A percentile compares a stretch with the other conserved stretches of the same genome.
Conservation (phyloP, 2,797 vertebrate genomes). For the Arrhamphus sclerolepis region DNA sequence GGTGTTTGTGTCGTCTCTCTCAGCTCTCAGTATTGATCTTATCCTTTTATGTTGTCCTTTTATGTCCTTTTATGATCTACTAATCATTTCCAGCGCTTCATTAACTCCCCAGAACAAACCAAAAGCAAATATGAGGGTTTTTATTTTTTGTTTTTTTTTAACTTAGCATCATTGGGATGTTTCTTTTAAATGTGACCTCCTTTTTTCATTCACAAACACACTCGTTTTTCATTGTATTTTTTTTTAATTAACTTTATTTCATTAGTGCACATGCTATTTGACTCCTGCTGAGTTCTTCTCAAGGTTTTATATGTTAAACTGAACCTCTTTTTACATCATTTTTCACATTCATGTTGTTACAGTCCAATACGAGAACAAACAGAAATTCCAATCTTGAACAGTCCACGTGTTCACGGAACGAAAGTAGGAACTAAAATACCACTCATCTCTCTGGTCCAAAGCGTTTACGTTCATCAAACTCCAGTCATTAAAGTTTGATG, state of each 20-base stretch:
- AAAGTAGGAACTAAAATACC: background rate
- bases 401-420: slow-evolving; percentile 17
- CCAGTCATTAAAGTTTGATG: too few species aligned
- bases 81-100: too few species aligned
- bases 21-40: too few species aligned
- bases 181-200: background rate
- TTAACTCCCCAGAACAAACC: too few species aligned
- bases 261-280: slow-evolving; percentile 10
- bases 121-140: too few species aligned
- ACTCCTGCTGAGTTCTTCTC: background rate
- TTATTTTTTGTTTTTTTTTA: too few species aligned
- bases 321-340: rapidly evolving
- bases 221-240: slow-evolving; percentile 2
- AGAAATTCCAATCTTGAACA: slow-evolving; percentile 1
- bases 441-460: too few species aligned
- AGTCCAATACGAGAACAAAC: slow-evolving; percentile 1
- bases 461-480: too few species aligned
- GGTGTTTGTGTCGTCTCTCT: too few species aligned
- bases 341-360: background rate
- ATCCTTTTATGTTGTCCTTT: too few species aligned
- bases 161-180: background rate
- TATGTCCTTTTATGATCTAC: too few species aligned
- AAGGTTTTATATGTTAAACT: background rate
- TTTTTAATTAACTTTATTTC: slow-evolving; percentile 14
- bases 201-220: slow-evolving; percentile 7